Conservation (phyloP, 2,113 vertebrate species). For the Climacteris rufus region DNA sequence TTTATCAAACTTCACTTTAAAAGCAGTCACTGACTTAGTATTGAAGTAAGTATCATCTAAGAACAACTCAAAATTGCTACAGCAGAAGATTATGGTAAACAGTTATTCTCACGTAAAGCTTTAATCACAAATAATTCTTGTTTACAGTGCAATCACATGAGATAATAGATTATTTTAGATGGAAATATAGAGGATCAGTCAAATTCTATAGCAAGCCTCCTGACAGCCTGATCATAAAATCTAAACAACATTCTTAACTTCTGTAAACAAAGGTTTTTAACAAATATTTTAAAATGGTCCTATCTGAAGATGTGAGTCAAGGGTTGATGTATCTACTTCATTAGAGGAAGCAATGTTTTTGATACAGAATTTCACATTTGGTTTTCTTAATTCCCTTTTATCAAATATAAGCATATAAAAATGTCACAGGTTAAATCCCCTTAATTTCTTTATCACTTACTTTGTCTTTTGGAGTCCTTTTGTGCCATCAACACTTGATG, state of each 20-base stretch:
- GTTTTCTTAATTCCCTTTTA: not conserved
- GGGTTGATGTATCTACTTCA: not conserved
- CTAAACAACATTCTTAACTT: not conserved
- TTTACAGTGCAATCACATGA: not conserved
- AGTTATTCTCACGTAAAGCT: not conserved
- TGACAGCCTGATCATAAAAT: not conserved
- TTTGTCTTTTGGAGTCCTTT: not conserved
- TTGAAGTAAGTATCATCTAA: not conserved
- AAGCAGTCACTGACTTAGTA: not conserved
- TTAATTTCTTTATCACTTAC: not conserved
- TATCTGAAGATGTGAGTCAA: not conserved
- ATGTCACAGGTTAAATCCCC: not conserved
- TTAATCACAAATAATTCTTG: not conserved
- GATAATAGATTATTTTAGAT: not conserved
- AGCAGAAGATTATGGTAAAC: not conserved
- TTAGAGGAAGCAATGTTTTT: not conserved
- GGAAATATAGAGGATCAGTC: not conserved
- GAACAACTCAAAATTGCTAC: not conserved
- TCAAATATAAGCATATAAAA: not conserved
- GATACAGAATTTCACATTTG: not conserved
- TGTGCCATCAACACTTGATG: not conserved
- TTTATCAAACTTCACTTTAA: not conserved
- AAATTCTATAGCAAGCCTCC: not conserved
- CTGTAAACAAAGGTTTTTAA: not conserved
- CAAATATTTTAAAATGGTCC: not conserved